Evolutionary conservation across 2,888 invertebrate genomes (phyloP), one percentile per base, ranked within the genome.

Genomic region (Ormia ochracea): DNA sequence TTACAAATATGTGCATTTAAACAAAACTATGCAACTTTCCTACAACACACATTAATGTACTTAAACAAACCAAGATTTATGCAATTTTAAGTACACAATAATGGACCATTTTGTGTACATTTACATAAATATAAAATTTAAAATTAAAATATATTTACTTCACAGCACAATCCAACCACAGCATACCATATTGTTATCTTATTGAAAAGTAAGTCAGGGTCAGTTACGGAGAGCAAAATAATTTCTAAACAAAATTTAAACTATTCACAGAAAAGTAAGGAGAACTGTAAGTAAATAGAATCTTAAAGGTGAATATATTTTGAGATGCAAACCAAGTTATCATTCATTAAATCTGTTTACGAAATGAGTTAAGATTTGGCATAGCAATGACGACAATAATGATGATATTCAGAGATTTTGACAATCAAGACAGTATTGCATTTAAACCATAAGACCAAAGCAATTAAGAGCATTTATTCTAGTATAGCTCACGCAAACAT

Each of bases 391-490:
- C 45, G 59, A 74, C 58, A 76, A 66, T 56, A 56, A 56, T 68
- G 61, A 72, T 72, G 75, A 76, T 36, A 63, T 68, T 33, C n/a
- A 21, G 19, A 48, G 66, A 76, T 68, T 76, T 80, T 31, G 59
- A 79, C 52, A 75, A 72, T 70, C 61, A 79, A 79, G 65, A 79
- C 38, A 54, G 58, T 54, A 79, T 70, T 79, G 75, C 79, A 79
- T 66, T 75, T 75, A 79, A 54, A 41, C 19, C 54, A 43, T 36
- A 70, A 52, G 45, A 75, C 54, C 36, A 66, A 79, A 61, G 54
- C 54, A 66, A 75, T 66, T 59, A 72, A 75, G 75, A 31, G 36
- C 52, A 61, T 36, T 68, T 69, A 38, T 43, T 38, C 9, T 52
- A 12, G 14, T n/a, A 36, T 4, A 38, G 38, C 23, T 45, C 9